Percentiles rank a stretch among this genome's conserved stretches.
These are phyloP conservation scores for Catotricha subobsoleta DNA, from an alignment of 2,888 invertebrate species.

Conservation along the genomic window DNA sequence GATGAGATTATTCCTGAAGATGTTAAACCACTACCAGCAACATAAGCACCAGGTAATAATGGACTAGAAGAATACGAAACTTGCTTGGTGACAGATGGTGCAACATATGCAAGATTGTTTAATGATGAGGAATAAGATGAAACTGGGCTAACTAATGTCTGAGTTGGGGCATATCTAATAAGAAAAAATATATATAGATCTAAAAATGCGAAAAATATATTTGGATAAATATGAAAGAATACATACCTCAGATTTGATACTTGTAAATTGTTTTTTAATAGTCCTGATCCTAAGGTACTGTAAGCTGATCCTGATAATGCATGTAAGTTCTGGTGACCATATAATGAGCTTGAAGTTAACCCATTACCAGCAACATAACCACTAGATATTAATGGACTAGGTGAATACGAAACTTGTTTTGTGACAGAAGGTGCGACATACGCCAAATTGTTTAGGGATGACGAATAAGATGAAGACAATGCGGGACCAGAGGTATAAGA, in stretches of 20 bases:
- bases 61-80: conserved; percentile 13
- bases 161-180: no score
- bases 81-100: conserved; percentile 10
- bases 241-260: neutral
- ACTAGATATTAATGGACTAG: conserved; percentile 13
- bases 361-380: conserved; percentile 6
- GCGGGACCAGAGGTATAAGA: conserved; percentile 6
- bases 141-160: no score
- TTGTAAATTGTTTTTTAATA: neutral
- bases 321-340: no score
- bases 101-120: conserved; percentile 7
- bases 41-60: conserved; percentile 10
- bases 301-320: no score
- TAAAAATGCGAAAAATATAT: neutral
- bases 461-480: no score
- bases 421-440: conserved; percentile 7
- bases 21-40: conserved; percentile 6
- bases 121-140: no score
- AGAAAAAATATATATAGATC: no score
- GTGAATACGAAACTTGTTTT: conserved; percentile 10
- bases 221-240: neutral
- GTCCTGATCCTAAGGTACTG: no score
- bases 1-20: neutral
- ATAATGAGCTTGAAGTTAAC: conserved; percentile 7
- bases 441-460: no score